Base-by-base conservation (phyloP, 1,140 invertebrate genomes). In the Euwallacea fornicatus region DNA sequence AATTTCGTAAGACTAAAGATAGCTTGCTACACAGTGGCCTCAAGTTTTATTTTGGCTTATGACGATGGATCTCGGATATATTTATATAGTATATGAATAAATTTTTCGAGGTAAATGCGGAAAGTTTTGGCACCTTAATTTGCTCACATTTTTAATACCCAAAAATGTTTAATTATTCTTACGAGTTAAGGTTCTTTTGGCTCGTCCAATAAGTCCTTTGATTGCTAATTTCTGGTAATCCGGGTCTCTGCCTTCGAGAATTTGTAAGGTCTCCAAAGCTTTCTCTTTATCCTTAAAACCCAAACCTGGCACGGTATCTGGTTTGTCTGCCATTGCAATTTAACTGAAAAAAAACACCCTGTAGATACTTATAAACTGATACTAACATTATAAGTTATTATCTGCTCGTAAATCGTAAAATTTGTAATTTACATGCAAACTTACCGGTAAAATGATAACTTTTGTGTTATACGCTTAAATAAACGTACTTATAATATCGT, bases 251-350 rank as follows among this genome's bases (percentile, higher is more conserved):
- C 87, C 88, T 76, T 88, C 84, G 65, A 89, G 79, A 78, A 84
- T 85, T 72, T 84, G 82, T 11, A 88, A 78, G 0, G 88, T 89
- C 73, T 89, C 88, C 72, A 84, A 78, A 0, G 88, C 88, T 79
- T 89, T 89, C 66, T 83, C 85, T 76, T 86, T 86, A 77, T 89
- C 87, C 77, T 89, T 89, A 78, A 88, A 89, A 8, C 88, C 88
- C 58, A 89, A 77, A 0, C 87, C 87, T 3, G 85, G 86, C 8
- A 89, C 87, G 2, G 80, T 83, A 70, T 81, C 81, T 21, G 78
- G 73, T 71, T 81, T 80, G 73, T 80, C 76, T 44, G 76, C 76
- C 77, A 81, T 80, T 9, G 7, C 47, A 11, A 2, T 33, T 33
- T 33, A 33, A 33, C 21, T 33, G 21, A 33, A 33, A 33, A 33